phyloP scores from a whole-genome alignment of 2,113 vertebrate species.

The Quiscalus mexicanus region DNA sequence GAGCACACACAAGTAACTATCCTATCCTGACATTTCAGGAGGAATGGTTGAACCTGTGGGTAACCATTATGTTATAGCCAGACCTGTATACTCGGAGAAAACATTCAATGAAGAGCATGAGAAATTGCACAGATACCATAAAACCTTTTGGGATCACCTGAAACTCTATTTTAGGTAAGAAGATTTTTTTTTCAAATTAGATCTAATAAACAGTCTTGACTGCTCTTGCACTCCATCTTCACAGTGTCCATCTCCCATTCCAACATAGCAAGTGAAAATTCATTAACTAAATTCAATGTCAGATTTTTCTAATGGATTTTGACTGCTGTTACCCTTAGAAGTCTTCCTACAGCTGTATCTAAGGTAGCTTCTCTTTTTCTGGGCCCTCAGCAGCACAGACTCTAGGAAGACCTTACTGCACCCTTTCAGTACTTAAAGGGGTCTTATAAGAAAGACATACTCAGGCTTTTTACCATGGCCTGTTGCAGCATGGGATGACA shows the following conservation, averaged over 20 bases:
- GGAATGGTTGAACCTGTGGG: slow-evolving; percentile 81
- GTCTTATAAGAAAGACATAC: neutral
- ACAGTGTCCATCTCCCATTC: neutral
- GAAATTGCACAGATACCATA: slow-evolving; percentile 82
- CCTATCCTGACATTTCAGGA: neutral
- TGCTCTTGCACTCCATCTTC: neutral
- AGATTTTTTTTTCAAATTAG: neutral
- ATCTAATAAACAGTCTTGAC: neutral
- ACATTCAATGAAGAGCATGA: slow-evolving; percentile 81
- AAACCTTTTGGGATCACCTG: slow-evolving; percentile 82
- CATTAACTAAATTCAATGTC: neutral
- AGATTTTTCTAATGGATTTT: neutral
- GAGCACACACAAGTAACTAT: neutral
- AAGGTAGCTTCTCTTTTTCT: neutral
- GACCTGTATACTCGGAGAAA: slow-evolving; percentile 88
- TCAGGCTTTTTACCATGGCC: neutral
- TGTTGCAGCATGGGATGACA: neutral
- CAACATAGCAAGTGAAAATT: neutral
- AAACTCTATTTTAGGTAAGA: slow-evolving; percentile 85
- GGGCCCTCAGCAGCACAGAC: neutral
- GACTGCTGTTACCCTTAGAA: neutral
- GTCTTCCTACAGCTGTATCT: neutral
- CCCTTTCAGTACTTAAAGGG: neutral
- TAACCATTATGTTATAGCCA: slow-evolving; percentile 84
- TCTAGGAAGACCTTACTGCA: neutral